A percentile compares a stretch with the other conserved stretches of the same genome.
phyloP scores from a whole-genome alignment of 2,888 invertebrate genomes.

The Caenorhabditis sp. region DNA sequence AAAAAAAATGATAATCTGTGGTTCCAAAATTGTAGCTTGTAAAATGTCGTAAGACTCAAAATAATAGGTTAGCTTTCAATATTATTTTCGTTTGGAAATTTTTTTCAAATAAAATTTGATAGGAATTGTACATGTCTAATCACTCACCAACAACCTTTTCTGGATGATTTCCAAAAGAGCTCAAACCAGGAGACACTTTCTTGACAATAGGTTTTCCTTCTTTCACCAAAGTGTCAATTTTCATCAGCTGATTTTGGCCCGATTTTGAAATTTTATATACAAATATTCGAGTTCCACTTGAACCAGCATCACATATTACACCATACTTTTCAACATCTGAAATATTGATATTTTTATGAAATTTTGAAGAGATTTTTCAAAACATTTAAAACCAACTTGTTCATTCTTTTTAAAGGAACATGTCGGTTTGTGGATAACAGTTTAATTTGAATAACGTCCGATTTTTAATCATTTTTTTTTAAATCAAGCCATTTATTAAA shows the following conservation, averaged over 20 bases:
- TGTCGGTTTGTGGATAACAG: too few species aligned
- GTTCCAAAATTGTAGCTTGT: background rate
- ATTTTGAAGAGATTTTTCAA: too few species aligned
- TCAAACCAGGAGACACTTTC: conserved; percentile 67
- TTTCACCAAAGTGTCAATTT: conserved; percentile 71
- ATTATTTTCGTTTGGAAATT: background rate
- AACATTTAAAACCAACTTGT: too few species aligned
- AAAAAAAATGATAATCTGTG: background rate
- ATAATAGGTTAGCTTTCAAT: background rate
- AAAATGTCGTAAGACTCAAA: background rate
- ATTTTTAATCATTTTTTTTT: too few species aligned
- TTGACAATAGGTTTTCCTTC: conserved; percentile 59
- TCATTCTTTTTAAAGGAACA: too few species aligned
- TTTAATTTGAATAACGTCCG: too few species aligned
- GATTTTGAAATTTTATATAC: conserved; percentile 70
- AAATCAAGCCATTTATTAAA: too few species aligned
- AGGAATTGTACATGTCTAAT: background rate
- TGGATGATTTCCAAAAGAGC: conserved; percentile 62
- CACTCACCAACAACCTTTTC: conserved; percentile 54
- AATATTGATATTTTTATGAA: too few species aligned
- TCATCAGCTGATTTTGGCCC: conserved; percentile 70
- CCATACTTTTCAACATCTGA: conserved; percentile 70
- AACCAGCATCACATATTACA: conserved; percentile 75
- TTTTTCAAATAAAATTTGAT: background rate
- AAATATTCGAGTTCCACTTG: conserved; percentile 75